Evolutionary conservation across 2,113 vertebrate genomes (phyloP), one percentile per base, ranked within the genome.

Genomic region (Tragelaphus scriptus): DNA sequence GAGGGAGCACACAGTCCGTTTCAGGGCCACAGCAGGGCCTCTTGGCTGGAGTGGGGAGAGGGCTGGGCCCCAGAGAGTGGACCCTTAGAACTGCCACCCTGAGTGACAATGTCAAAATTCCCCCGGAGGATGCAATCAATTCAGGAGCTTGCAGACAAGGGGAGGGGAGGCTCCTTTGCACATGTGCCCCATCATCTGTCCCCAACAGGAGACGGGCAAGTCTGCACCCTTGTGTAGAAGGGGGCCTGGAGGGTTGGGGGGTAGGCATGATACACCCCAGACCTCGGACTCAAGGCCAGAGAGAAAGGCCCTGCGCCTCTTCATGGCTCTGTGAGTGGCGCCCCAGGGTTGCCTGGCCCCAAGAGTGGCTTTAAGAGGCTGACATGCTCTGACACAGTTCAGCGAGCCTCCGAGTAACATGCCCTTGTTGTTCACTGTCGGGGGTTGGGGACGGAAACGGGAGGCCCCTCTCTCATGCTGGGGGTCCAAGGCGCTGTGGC

Each of bases 1-100:
- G 19, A 53, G 36, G 7, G 7, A 44, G 8, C 25, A 1, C 2
- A 3, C 0, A 25, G 47, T 30, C 14, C 0, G 0, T 7, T 32
- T 10, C 23, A 26, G 28, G 10, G n/a, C 2, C 71, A 14, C 68
- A 21, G 25, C 23, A 26, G 23, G 14, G 51, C 2, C 59, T 14
- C 56, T 15, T 7, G 6, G 26, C 77, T 51, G n/a, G 15, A 55
- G 51, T 5, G 1, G 26, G 8, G 71, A n/a, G 51, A 28, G 23
- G 14, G 8, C 68, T 15, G 19, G 77, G 79, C 25, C 32, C 23
- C 14, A 28, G n/a, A 14, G 40, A 65, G 49, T 4, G 4, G 19
- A 32, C 32, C 63, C 86, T 90, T 19, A n/a, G 63, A 92, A n/a
- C 23, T 6, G 10, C 65, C 9, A 11, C 59, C n/a, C 32, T 55